phyloP scores from a whole-genome alignment of 2,113 vertebrate species.

The Eidolon helvum region DNA sequence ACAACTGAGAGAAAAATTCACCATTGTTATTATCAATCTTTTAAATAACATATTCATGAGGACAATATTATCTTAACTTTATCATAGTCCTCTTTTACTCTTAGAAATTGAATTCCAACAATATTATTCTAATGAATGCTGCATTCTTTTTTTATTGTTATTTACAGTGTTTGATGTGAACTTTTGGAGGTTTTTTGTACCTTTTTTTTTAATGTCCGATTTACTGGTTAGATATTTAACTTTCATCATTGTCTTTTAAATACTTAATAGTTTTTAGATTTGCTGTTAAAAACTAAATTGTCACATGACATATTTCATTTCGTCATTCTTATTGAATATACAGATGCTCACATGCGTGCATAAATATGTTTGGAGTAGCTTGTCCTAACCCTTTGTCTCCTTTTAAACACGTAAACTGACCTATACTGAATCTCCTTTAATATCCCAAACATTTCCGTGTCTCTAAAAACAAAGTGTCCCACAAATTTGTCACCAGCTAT shows the following conservation, averaged over 20 bases:
- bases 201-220: not conserved
- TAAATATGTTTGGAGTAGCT: not conserved
- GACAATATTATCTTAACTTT: conserved; percentile 67
- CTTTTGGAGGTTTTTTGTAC: not conserved
- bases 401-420: not conserved
- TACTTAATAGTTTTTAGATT: not conserved
- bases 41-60: conserved; percentile 29
- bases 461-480: not conserved
- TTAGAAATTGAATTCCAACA: not conserved
- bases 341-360: not conserved
- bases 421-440: not conserved
- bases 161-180: not conserved
- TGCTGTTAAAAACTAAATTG: not conserved
- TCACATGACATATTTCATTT: not conserved
- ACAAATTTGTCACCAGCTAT: not conserved
- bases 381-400: not conserved
- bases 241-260: not conserved
- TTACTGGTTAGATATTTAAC: not conserved
- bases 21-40: conserved; percentile 46
- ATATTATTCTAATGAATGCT: not conserved
- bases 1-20: conserved; percentile 6
- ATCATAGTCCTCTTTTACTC: conserved; percentile 18
- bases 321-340: not conserved
- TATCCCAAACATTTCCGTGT: not conserved
- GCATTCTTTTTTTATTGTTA: not conserved